Evolutionary conservation across 2,797 vertebrate species (phyloP).

Genomic region (Meda fulgida): DNA sequence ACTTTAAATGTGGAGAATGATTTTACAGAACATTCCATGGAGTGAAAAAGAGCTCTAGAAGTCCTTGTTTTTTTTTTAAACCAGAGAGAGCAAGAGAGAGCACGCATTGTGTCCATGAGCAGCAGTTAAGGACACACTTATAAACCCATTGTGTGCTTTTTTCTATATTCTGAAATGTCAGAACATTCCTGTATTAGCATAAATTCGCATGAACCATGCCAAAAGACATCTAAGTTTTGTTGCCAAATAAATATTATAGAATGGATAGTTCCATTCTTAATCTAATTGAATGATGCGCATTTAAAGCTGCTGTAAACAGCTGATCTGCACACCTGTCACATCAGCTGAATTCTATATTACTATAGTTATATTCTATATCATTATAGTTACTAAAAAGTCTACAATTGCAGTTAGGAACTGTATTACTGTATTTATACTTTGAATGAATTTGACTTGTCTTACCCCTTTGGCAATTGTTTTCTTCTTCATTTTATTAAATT

Average conservation of each 20-base stretch:
- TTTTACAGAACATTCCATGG: slow-evolving; percentile 64
- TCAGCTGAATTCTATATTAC: neutral
- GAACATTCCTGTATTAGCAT: neutral
- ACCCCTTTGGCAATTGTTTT: no score
- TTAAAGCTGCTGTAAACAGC: neutral
- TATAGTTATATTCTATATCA: neutral
- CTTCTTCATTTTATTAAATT: no score
- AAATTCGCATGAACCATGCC: neutral
- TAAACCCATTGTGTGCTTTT: neutral
- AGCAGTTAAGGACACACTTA: slow-evolving; percentile 22
- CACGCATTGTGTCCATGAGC: neutral
- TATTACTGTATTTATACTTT: neutral
- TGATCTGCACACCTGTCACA: neutral
- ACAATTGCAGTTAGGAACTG: neutral
- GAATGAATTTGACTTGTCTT: no score
- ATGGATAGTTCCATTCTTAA: neutral
- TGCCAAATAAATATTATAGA: neutral
- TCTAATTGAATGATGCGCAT: neutral
- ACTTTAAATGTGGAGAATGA: slow-evolving; percentile 68
- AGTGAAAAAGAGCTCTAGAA: slow-evolving; percentile 51
- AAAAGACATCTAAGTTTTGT: neutral
- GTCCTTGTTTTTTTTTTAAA: slow-evolving; percentile 50
- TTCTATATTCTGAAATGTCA: neutral
- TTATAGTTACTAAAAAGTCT: neutral
- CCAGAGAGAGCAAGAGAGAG: slow-evolving; percentile 49